Base-by-base conservation (phyloP, 2,797 vertebrate genomes). In the Gallinago nigripennis region DNA sequence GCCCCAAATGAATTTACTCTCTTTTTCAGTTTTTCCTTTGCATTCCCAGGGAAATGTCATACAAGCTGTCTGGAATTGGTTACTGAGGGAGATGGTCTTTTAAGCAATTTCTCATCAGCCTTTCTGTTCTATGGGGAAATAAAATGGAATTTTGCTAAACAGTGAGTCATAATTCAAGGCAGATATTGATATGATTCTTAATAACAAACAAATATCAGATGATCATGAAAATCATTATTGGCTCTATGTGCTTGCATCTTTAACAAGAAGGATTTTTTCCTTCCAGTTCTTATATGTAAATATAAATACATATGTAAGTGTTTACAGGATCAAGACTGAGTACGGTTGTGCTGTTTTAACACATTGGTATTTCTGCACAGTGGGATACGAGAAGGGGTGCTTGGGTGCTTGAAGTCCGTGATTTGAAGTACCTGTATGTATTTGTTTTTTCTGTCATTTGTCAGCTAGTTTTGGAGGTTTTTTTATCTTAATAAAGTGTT, bases 31-130 rank as follows among this genome's bases (percentile, higher is more conserved):
- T 95, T 94, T 97, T 96, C 86, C 84, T 81, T 94, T 83, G 51
- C 94, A 96, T 96, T 97, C 96, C 91, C 92, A 88, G 53, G 90
- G 78, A 96, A 97, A 95, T 95, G 95, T 97, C 94, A 88, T 94
- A 89, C 88, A 94, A 88, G 65, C 72, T 64, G 71, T 97, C 95
- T 96, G 92, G 90, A 96, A 94, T 4, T 88, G 64, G 91, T 97
- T 97, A 88, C 78, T 94, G 80, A 90, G 75, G 91, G 80, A 92
- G 46, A 83, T 82, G 56, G 60, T 78, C 60, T 88, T 97, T 93
- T 90, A 95, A 96, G 57, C 73, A 88, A 87, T 92, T 97, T 97
- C 93, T 83, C 93, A 95, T 93, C 89, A 94, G 54, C 81, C 63
- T 94, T 94, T 96, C 68, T 91, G 84, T 88, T 96, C 90, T 96